phyloP scores from a whole-genome alignment of 2,888 invertebrate genomes.

The Electrophaes corylata region DNA sequence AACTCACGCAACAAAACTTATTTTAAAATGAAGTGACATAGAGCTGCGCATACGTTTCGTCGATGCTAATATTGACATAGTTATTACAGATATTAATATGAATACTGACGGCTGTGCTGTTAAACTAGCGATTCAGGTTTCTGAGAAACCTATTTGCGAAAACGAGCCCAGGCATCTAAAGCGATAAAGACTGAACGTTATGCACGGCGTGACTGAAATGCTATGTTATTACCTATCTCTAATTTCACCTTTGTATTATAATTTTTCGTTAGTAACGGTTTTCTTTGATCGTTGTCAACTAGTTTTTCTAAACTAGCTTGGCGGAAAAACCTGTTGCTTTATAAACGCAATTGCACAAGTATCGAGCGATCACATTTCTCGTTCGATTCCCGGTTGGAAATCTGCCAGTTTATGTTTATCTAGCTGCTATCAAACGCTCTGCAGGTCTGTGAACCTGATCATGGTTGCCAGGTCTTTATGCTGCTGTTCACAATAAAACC shows the following conservation, averaged over 20 bases:
- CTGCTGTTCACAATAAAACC: background rate
- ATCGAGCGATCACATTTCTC: conserved; percentile 40
- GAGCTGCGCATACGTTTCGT: conserved; percentile 21
- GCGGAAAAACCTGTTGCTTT: conserved; percentile 8
- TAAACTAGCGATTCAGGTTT: conserved; percentile 19
- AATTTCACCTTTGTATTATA: background rate
- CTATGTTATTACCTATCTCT: conserved; percentile 1
- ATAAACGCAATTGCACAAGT: conserved; percentile 35
- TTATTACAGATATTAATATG: conserved; percentile 39
- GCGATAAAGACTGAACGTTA: conserved; percentile 15
- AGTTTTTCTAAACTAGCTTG: background rate
- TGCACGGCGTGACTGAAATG: conserved; percentile 7
- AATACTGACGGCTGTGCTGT: conserved; percentile 17
- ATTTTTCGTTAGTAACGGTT: background rate
- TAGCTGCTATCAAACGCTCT: conserved; percentile 45
- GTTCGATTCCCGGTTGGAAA: conserved; percentile 57
- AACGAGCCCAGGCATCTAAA: conserved; percentile 13
- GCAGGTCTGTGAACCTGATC: conserved; percentile 55
- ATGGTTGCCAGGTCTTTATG: conserved; percentile 31
- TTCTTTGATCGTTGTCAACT: too few species aligned
- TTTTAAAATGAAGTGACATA: conserved; percentile 2
- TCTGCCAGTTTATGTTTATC: conserved; percentile 53
- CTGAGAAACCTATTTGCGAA: conserved; percentile 24
- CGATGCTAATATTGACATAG: conserved; percentile 39
- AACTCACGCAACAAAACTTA: background rate